These are phyloP conservation scores for Hozukius guyotensis DNA, from an alignment of 2,797 vertebrate species.

Conservation along the genomic window DNA sequence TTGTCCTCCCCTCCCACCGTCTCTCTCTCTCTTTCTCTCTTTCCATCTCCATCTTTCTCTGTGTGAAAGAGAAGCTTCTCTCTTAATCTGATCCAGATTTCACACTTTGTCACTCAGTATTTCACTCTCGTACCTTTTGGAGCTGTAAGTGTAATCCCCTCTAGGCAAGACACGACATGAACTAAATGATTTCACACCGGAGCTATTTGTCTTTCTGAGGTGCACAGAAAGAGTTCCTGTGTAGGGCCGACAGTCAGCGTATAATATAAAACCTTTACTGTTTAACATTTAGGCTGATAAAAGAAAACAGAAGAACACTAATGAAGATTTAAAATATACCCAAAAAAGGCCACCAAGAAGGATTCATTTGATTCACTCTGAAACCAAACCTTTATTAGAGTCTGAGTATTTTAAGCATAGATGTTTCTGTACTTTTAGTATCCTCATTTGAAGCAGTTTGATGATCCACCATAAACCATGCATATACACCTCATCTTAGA, in stretches of 20 bases:
- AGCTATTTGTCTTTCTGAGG: constrained; percentile 72
- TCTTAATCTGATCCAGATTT: constrained; percentile 79
- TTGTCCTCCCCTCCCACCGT: constrained; percentile 44
- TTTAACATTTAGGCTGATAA: constrained; percentile 4
- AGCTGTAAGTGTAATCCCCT: constrained; percentile 72
- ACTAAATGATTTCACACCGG: constrained; percentile 78
- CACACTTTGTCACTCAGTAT: constrained; percentile 78
- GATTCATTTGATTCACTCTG: background rate
- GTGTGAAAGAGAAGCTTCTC: constrained; percentile 55
- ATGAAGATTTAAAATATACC: constrained; percentile 9
- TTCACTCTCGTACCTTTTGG: constrained; percentile 59
- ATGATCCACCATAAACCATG: background rate
- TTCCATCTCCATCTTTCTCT: background rate
- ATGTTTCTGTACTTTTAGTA: background rate
- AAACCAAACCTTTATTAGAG: background rate
- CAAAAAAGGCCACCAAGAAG: background rate
- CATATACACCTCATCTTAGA: background rate
- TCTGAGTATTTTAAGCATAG: background rate
- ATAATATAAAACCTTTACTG: constrained; percentile 16
- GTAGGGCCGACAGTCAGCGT: background rate
- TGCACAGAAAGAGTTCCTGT: constrained; percentile 11
- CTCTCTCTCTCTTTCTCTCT: background rate
- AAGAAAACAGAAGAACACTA: background rate
- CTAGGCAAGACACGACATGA: constrained; percentile 77
- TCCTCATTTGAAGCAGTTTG: background rate